These are phyloP conservation scores for Chloromyia formosa DNA, from an alignment of 2,888 invertebrate genomes.

Conservation along the genomic window DNA sequence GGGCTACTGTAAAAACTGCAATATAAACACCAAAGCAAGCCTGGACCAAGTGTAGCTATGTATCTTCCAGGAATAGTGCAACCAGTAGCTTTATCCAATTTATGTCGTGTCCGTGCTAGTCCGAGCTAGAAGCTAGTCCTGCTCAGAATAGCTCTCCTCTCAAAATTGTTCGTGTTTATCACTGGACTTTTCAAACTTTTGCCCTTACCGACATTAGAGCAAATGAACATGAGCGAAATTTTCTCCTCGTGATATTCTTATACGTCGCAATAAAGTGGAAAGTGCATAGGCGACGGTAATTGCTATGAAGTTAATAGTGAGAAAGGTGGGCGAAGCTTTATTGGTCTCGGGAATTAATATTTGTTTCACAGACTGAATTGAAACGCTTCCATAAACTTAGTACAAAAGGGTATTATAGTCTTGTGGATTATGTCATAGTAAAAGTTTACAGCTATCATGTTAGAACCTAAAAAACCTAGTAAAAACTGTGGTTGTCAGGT, in stretches of 20 bases:
- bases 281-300: not conserved
- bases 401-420: too few relatives aligned
- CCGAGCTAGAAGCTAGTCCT: too few relatives aligned
- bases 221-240: constrained; percentile 29
- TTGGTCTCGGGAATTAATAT: not conserved
- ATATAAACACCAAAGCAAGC: not conserved
- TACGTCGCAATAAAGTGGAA: not conserved
- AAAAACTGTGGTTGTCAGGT: too few relatives aligned
- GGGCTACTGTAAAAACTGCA: constrained; percentile 30
- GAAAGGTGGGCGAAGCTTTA: not conserved
- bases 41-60: not conserved
- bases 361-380: not conserved
- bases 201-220: constrained; percentile 18
- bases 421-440: too few relatives aligned
- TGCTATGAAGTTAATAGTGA: not conserved
- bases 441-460: too few relatives aligned
- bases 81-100: constrained; percentile 22
- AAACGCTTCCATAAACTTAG: too few relatives aligned
- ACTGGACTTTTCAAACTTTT: constrained; percentile 32
- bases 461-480: too few relatives aligned
- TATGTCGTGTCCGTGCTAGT: constrained; percentile 29
- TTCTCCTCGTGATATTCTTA: constrained; percentile 3
- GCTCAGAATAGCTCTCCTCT: not conserved
- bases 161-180: constrained; percentile 37
- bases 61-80: too few relatives aligned